These are phyloP conservation scores for Cheilinus undulatus DNA, from an alignment of 2,113 vertebrate genomes.

Conservation along the genomic window DNA sequence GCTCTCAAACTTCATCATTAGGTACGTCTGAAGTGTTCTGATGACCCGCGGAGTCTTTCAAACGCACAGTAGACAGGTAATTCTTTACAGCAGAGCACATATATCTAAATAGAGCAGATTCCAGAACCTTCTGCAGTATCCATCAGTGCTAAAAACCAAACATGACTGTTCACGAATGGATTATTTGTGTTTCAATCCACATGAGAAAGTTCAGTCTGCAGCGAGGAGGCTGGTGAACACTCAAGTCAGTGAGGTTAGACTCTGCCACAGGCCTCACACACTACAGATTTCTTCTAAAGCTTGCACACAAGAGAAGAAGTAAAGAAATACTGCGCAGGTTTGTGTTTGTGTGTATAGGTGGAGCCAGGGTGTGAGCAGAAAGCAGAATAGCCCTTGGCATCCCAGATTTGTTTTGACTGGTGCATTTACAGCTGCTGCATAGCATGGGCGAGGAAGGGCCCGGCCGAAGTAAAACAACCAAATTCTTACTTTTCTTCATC, in stretches of 20 bases:
- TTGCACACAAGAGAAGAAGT: not conserved
- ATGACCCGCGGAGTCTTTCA: constrained; percentile 36
- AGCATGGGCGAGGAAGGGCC: constrained; percentile 69
- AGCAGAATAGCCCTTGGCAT: constrained; percentile 77
- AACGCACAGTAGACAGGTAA: constrained; percentile 7
- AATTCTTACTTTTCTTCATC: constrained; percentile 65
- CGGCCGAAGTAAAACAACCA: constrained; percentile 79
- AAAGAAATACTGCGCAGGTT: constrained; percentile 47
- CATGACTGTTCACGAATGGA: constrained; percentile 56
- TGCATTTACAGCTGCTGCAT: constrained; percentile 76
- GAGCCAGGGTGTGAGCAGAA: constrained; percentile 62
- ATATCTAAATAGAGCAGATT: constrained; percentile 47
- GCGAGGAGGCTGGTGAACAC: constrained; percentile 15
- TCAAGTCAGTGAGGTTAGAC: constrained; percentile 15
- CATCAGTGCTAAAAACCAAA: constrained; percentile 65
- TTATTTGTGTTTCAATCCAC: constrained; percentile 73
- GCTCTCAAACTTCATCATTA: constrained; percentile 44
- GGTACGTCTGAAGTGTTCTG: constrained; percentile 13
- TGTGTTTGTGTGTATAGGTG: constrained; percentile 75
- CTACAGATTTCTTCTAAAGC: not conserved
- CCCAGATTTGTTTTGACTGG: constrained; percentile 75
- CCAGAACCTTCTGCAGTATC: constrained; percentile 53
- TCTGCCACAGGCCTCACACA: constrained; percentile 32
- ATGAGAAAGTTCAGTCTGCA: constrained; percentile 33
- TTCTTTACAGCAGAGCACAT: constrained; percentile 17